phyloP scores from a whole-genome alignment of 2,888 invertebrate genomes.

The Polymixis lichenea region DNA sequence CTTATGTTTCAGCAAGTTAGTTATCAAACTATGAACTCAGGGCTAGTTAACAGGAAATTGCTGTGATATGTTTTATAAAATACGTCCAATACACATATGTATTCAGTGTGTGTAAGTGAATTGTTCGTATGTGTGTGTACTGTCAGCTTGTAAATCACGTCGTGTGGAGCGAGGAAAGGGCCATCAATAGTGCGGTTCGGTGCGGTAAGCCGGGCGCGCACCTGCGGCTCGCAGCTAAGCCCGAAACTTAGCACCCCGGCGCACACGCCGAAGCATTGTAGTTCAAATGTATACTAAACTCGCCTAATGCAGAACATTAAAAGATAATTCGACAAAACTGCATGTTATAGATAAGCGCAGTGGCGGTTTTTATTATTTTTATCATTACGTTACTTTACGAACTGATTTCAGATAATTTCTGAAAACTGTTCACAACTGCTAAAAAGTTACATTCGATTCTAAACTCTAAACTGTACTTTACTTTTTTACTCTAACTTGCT shows the following conservation, averaged over 20 bases:
- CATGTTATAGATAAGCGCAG: background rate
- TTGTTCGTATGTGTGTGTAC: constrained; percentile 30
- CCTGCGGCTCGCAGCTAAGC: constrained; percentile 78
- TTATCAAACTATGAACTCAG: background rate
- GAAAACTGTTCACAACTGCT: background rate
- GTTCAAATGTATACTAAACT: constrained; percentile 38
- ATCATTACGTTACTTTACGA: background rate
- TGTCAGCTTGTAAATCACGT: constrained; percentile 56
- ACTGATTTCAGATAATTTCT: background rate
- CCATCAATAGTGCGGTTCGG: constrained; percentile 76
- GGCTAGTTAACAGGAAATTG: background rate
- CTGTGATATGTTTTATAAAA: background rate
- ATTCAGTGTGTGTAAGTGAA: background rate
- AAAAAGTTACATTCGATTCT: background rate
- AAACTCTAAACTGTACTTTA: background rate
- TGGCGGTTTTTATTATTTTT: background rate
- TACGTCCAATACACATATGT: background rate
- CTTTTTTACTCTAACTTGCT: background rate
- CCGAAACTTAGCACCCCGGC: constrained; percentile 71
- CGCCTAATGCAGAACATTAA: constrained; percentile 34
- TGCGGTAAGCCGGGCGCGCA: constrained; percentile 77
- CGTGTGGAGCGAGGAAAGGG: constrained; percentile 46
- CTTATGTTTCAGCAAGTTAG: background rate
- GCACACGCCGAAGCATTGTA: constrained; percentile 31
- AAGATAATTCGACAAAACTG: constrained; percentile 13